Conservation (phyloP, 2,797 vertebrate genomes). For the Orientallactaga sibirica region DNA sequence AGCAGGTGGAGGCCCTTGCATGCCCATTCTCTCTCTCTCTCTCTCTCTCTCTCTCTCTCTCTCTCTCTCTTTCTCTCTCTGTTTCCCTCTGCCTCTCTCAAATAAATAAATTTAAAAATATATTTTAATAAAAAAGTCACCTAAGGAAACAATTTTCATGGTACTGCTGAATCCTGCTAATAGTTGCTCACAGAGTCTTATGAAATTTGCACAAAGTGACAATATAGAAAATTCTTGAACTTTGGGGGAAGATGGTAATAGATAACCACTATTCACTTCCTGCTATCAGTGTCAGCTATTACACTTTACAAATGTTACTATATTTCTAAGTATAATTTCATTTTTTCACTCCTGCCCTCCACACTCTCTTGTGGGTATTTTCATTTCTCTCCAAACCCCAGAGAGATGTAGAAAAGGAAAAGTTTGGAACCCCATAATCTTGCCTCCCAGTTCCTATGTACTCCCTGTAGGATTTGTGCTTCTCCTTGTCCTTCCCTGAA, state of each 20-base stretch:
- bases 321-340: not conserved
- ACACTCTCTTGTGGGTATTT: not conserved
- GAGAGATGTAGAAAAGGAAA: not conserved
- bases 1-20: no score
- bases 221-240: slow-evolving; percentile 25
- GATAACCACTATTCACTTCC: not conserved
- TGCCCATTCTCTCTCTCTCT: no score
- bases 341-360: not conserved
- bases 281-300: not conserved
- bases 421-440: not conserved
- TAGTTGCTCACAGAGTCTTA: not conserved
- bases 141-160: not conserved
- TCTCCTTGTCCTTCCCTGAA: not conserved
- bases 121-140: not conserved
- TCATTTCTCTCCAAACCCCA: not conserved
- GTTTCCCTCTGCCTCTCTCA: no score
- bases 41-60: no score
- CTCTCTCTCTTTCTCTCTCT: no score
- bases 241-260: not conserved
- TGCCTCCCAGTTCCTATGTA: not conserved
- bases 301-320: not conserved
- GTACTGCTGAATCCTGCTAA: not conserved
- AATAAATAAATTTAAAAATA: no score
- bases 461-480: not conserved
- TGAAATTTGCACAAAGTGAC: not conserved